Conservation (phyloP, 2,797 vertebrate genomes). For the Cossypha niveicapilla region DNA sequence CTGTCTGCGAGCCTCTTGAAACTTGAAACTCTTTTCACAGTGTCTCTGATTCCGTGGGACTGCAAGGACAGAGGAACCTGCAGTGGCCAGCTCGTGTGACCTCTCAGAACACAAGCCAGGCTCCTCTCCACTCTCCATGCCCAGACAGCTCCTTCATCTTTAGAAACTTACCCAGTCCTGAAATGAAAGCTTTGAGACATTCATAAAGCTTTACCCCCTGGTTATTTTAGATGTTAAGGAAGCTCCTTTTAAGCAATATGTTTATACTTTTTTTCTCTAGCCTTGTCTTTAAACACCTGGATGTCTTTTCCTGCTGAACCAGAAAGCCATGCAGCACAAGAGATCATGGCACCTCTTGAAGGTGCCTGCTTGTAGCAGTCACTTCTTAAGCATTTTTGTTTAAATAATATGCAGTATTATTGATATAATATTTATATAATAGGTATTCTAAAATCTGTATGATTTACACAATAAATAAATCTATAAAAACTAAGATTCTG, state of each 20-base stretch:
- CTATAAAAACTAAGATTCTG: not conserved
- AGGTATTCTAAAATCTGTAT: accelerated
- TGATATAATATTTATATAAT: not conserved
- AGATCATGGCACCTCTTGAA: not conserved
- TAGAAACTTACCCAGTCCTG: not conserved
- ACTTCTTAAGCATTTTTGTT: not conserved
- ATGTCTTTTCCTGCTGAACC: not conserved
- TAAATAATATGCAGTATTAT: not conserved
- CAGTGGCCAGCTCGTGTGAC: not conserved
- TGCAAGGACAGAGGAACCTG: not conserved
- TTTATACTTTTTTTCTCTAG: not conserved
- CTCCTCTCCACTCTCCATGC: accelerated
- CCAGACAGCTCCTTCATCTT: not conserved
- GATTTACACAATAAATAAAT: not conserved
- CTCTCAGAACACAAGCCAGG: not conserved
- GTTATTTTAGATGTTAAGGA: not conserved
- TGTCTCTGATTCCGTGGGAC: not conserved
- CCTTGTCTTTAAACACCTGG: not conserved
- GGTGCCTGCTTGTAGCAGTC: not conserved
- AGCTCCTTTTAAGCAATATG: accelerated
- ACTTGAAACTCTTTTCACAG: not conserved
- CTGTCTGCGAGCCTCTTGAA: not conserved
- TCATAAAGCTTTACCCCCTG: accelerated
- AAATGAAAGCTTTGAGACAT: not conserved
- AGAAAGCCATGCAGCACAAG: not conserved